These are phyloP conservation scores for Caenorhabditis angaria DNA, from an alignment of 2,888 invertebrate genomes.

Conservation along the genomic window DNA sequence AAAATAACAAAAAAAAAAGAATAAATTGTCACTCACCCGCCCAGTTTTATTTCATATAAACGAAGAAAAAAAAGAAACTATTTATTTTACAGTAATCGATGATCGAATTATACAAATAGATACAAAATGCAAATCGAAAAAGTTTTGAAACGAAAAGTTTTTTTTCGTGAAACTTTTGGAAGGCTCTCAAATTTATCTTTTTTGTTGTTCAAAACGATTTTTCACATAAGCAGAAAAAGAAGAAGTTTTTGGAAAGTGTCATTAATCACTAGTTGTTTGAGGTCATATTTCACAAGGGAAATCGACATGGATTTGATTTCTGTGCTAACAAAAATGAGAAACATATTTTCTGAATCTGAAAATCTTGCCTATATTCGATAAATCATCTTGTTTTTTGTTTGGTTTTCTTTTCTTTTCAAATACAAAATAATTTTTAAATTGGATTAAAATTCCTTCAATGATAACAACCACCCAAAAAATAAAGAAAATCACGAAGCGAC, in stretches of 20 bases:
- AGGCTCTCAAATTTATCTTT: not conserved
- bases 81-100: not conserved
- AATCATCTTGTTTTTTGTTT: too few species aligned
- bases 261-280: not conserved
- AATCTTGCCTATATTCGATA: too few species aligned
- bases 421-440: not conserved
- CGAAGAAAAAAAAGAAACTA: not conserved
- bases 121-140: not conserved
- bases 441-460: not conserved
- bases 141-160: not conserved
- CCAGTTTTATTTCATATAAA: not conserved
- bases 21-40: not conserved
- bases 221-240: too few species aligned
- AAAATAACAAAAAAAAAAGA: constrained; percentile 7
- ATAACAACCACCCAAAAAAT: not conserved
- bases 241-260: not conserved
- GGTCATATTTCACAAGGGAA: too few species aligned
- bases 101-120: not conserved
- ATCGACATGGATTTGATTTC: too few species aligned
- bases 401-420: too few species aligned
- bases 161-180: too few species aligned
- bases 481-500: constrained; percentile 1
- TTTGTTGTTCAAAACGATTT: too few species aligned
- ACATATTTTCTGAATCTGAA: too few species aligned
- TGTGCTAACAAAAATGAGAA: too few species aligned